phyloP scores from a whole-genome alignment of 2,888 invertebrate species.

The Nebria salina region DNA sequence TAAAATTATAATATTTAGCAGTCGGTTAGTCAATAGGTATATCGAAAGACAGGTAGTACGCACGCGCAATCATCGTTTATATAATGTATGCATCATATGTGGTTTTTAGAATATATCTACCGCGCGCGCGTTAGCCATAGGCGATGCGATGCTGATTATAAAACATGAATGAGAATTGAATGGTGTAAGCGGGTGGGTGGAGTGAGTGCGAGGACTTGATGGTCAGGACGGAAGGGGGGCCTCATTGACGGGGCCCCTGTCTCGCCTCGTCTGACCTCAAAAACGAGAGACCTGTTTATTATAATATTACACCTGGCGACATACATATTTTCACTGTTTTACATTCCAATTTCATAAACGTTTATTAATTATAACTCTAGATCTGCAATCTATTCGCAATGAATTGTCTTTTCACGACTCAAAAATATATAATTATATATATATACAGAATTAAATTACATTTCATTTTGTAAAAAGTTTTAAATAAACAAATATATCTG shows the following conservation, averaged over 20 bases:
- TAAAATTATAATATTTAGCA: constrained; percentile 1
- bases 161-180: constrained; percentile 30
- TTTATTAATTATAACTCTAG: background rate
- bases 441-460: no score
- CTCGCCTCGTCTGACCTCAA: background rate
- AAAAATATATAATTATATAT: no score
- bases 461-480: no score
- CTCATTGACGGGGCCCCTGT: constrained; percentile 14
- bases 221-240: constrained; percentile 21
- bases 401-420: no score
- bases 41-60: background rate
- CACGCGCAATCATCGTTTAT: background rate
- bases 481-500: no score
- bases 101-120: background rate
- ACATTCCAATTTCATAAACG: background rate
- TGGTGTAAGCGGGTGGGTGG: constrained; percentile 24
- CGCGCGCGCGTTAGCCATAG: background rate
- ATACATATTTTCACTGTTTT: background rate
- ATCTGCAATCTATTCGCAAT: no score
- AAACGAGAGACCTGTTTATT: background rate
- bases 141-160: constrained; percentile 4
- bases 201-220: constrained; percentile 8
- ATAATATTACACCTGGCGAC: background rate
- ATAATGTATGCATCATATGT: background rate
- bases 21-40: background rate